Base-by-base conservation (phyloP, 2,888 invertebrate species). In the Dasysyrphus albostriatus region DNA sequence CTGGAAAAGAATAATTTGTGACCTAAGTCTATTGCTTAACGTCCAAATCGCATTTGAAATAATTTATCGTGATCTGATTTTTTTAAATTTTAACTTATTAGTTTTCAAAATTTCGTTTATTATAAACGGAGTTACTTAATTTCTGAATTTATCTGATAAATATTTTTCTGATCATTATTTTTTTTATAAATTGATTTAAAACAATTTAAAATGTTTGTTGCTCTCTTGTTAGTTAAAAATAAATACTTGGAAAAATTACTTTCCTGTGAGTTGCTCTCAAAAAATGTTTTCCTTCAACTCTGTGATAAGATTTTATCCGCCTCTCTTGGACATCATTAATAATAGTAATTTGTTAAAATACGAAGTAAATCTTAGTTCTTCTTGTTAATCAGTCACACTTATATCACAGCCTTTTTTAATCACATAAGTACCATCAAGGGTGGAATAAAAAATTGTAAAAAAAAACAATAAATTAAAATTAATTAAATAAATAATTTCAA, bases 401-500 rank as follows among this genome's bases (percentile, higher is more conserved):
- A 37, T 51, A 81, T 75, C 75, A 81, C 81, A 81, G 81, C 7
- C 61, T 34, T 37, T 34, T 73, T 44, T 61, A 61, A 75, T 75
- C 67, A 70, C 42, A 67, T 75, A 69, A 29, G 19, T 39, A 54
- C 44, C 29, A 67, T 67, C 39, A 14, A 74, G 59, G 32, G 65
- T 59, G n/a, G 69, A 69, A 81, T 69, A 58, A 47, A 75, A 74
- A 73, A 2, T 24, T 5, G 9, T 24, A n/a, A 24, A 42, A 39
- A 63, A 63, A 8, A 69, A 63, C 54, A 75, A 39, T 65, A 79
- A 70, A 74, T 58, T 24, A 65, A 78, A 83, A 83, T 56, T 44
- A 82, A 59, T 76, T 69, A 83, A 83, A 78, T 67, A 69, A 83
- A 51, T 51, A 54, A 51, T 63, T 75, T 80, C 51, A 84, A 80